phyloP scores from a whole-genome alignment of 2,113 vertebrate genomes.

The Brachyhypopomus gauderio region DNA sequence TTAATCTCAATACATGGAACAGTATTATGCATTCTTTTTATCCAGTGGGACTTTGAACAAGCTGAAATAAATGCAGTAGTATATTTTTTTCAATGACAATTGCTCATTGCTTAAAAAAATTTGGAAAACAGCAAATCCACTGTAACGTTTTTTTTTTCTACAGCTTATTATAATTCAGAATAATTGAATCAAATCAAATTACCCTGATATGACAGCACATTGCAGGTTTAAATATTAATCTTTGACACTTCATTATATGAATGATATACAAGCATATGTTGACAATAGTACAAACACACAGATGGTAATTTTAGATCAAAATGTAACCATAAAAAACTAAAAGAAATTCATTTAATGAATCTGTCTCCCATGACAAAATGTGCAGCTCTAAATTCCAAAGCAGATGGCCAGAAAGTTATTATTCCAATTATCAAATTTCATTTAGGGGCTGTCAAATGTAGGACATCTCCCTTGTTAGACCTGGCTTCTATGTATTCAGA shows the following conservation, averaged over 20 bases:
- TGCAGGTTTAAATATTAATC: background rate
- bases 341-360: conserved; percentile 57
- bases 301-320: background rate
- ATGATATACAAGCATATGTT: conserved; percentile 21
- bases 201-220: background rate
- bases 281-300: conserved; percentile 17
- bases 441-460: conserved; percentile 62
- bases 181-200: too few relatives aligned
- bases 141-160: too few relatives aligned
- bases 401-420: conserved; percentile 60
- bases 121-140: too few relatives aligned
- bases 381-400: conserved; percentile 57
- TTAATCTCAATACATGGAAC: too few relatives aligned
- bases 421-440: conserved; percentile 53
- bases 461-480: conserved; percentile 54
- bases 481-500: conserved; percentile 55
- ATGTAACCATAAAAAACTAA: conserved; percentile 22
- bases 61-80: too few relatives aligned
- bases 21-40: too few relatives aligned
- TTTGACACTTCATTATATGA: conserved; percentile 40
- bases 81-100: too few relatives aligned
- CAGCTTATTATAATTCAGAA: too few relatives aligned
- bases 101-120: too few relatives aligned
- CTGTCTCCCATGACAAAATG: conserved; percentile 59
- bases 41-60: too few relatives aligned